These are phyloP conservation scores for Puffinus mauretanicus DNA, from an alignment of 2,113 vertebrate genomes.

Conservation along the genomic window DNA sequence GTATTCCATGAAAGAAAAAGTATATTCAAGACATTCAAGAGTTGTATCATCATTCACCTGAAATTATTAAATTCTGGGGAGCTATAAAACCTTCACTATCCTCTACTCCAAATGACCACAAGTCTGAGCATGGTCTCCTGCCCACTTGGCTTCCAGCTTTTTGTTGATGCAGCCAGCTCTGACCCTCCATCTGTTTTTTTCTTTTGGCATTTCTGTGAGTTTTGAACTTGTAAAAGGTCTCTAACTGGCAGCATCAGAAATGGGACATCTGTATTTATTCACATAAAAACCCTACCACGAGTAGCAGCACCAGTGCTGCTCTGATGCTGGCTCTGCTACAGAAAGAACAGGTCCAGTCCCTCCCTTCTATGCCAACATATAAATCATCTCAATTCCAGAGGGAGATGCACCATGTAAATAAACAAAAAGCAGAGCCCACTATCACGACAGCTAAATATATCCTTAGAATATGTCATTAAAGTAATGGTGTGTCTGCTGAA, in stretches of 20 bases:
- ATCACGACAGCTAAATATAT: background rate
- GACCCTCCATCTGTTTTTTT: background rate
- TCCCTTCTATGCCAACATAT: background rate
- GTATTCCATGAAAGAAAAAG: background rate
- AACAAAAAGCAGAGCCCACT: background rate
- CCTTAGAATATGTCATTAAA: background rate
- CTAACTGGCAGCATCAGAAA: background rate
- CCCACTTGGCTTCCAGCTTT: background rate
- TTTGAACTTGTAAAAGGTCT: background rate
- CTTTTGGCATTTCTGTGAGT: background rate
- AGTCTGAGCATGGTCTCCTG: background rate
- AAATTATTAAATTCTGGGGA: background rate
- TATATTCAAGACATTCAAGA: background rate
- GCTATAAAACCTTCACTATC: background rate
- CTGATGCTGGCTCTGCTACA: background rate
- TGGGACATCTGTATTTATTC: background rate
- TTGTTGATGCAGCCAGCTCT: background rate
- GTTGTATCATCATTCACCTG: background rate
- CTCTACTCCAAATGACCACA: background rate
- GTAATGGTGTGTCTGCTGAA: background rate
- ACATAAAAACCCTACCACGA: background rate
- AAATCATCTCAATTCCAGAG: background rate
- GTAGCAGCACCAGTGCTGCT: background rate
- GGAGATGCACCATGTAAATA: background rate
- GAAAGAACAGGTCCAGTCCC: background rate